Evolutionary conservation across 2,888 invertebrate species (phyloP), one percentile per base, ranked within the genome.

Genomic region (Leptinotarsa peninsularis): DNA sequence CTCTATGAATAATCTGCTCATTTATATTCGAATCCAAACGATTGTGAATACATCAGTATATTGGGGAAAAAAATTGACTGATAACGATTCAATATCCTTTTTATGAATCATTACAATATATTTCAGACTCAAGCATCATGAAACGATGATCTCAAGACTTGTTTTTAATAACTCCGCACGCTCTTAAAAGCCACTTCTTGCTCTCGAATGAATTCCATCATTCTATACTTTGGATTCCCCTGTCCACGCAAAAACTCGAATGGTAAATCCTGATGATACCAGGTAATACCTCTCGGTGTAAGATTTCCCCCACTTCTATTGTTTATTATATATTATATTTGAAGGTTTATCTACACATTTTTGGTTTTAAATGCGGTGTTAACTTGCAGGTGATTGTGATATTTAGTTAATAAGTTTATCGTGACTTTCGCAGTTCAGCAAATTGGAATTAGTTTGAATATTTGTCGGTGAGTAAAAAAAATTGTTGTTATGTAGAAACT

Each of bases 281-380:
- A 49, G 70, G 70, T 58, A 58, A 58, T 70, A 70, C 70, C 70
- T 70, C 18, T 5, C 23, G 18, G 49, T 60, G 56, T 43, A 54
- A 43, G 70, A 60, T 58, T 70, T 18, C 21, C 70, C 70, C 70
- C 70, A 58, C 70, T 27, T 70, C 15, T 15, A 17, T 58, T 23
- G 33, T 43, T 63, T 63, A 63, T 43, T 23, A 60, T 68, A 52
- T 68, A n/a, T 70, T 58, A 58, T 56, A 69, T 43, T 69, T 43
- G 56, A 69, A 27, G 69, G 56, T 70, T 58, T 70, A 70, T 70
- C 56, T 70, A n/a, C 56, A 70, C 70, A 70, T 49, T 56, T 70
- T 70, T 43, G 58, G 58, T 17, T 49, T 21, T 43, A 21, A 60
- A 70, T 49, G 70, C 58, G 58, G 70, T 70, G 70, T 58, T 70